These are phyloP conservation scores for Acrobasis suavella DNA, from an alignment of 2,888 invertebrate genomes.

Conservation along the genomic window DNA sequence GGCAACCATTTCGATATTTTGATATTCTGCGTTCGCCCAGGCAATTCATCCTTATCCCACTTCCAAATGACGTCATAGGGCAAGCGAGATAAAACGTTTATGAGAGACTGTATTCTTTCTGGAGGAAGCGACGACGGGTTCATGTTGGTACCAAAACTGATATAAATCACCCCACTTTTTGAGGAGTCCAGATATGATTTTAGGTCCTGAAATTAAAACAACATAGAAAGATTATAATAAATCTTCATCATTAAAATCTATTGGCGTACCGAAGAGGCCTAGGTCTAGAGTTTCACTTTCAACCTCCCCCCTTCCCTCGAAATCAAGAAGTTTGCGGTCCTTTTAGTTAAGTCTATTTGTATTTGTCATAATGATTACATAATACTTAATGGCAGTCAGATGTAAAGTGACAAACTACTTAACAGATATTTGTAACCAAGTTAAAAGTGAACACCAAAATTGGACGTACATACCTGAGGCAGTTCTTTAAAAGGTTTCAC, in stretches of 20 bases:
- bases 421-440: too few species aligned
- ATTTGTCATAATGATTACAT: too few species aligned
- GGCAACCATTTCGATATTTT: constrained; percentile 28
- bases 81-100: constrained; percentile 55
- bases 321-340: too few species aligned
- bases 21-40: constrained; percentile 52
- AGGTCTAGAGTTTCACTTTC: neutral
- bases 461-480: constrained; percentile 48
- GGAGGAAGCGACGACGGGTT: constrained; percentile 48
- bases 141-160: constrained; percentile 69
- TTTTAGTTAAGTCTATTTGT: too few species aligned
- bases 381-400: too few species aligned
- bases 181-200: constrained; percentile 59
- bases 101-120: constrained; percentile 46
- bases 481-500: constrained; percentile 53
- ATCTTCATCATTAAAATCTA: neutral
- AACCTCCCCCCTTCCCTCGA: too few species aligned
- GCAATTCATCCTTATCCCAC: constrained; percentile 48
- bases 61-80: constrained; percentile 70
- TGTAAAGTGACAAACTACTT: too few species aligned
- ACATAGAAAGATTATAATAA: neutral
- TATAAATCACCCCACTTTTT: constrained; percentile 62
- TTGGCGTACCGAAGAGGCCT: neutral
- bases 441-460: neutral
- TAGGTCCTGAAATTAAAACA: constrained; percentile 45